These are phyloP conservation scores for Pyrocephalus nanus DNA, from an alignment of 2,797 vertebrate species.

Conservation along the genomic window DNA sequence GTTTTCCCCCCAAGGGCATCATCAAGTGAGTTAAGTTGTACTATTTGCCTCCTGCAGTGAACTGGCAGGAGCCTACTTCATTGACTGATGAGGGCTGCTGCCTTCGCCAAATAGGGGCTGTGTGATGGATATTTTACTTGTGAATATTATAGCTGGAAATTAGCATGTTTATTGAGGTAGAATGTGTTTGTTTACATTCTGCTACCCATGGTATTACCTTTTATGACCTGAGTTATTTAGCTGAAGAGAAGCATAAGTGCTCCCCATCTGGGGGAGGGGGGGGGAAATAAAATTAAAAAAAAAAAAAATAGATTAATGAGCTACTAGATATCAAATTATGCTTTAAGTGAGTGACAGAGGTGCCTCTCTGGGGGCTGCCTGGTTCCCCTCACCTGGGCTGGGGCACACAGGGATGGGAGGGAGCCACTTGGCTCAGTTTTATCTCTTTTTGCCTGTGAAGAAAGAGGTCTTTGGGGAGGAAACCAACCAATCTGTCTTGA, in stretches of 20 bases:
- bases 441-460: neutral
- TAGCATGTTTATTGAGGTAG: constrained; percentile 89
- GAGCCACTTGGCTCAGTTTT: neutral
- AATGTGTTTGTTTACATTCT: constrained; percentile 88
- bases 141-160: constrained; percentile 86
- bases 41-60: constrained; percentile 83
- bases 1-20: constrained; percentile 81
- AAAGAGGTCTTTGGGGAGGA: neutral
- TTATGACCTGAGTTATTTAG: constrained; percentile 81
- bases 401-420: neutral
- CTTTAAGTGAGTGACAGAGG: constrained; percentile 53
- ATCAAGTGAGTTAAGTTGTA: constrained; percentile 85
- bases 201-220: constrained; percentile 84
- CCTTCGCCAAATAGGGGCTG: constrained; percentile 84
- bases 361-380: neutral
- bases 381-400: neutral
- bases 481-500: neutral
- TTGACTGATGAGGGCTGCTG: constrained; percentile 85
- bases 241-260: constrained; percentile 73
- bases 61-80: constrained; percentile 79
- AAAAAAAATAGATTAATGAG: constrained; percentile 75
- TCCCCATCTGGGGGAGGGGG: constrained; percentile 54
- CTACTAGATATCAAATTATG: constrained; percentile 64
- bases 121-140: constrained; percentile 84
- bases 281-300: constrained; percentile 30